phyloP scores from a whole-genome alignment of 2,113 vertebrate species.

The Silurus glanis region DNA sequence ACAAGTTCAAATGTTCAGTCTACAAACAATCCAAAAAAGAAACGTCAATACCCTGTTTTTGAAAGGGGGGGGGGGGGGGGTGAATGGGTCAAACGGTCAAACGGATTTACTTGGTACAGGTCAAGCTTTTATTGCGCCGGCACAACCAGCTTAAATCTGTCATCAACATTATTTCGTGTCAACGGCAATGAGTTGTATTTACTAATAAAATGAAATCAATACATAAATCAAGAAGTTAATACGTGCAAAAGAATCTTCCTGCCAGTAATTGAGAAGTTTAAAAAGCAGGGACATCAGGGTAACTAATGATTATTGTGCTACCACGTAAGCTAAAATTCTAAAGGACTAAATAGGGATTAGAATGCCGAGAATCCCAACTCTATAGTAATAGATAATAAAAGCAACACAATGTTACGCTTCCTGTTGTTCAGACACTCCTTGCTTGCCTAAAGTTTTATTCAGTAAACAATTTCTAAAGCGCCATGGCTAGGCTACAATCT shows the following conservation, averaged over 20 bases:
- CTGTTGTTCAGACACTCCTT: conserved; percentile 69
- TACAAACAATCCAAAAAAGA: not conserved
- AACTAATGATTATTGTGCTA: conserved; percentile 77
- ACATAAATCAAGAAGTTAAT: conserved; percentile 36
- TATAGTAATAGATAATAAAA: conserved; percentile 74
- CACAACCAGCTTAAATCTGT: conserved; percentile 50
- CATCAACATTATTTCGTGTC: conserved; percentile 45
- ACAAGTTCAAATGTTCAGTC: conserved; percentile 40
- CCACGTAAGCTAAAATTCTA: conserved; percentile 76
- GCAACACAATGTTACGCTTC: conserved; percentile 68
- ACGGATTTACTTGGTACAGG: conserved; percentile 64
- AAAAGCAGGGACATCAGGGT: conserved; percentile 68
- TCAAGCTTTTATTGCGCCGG: conserved; percentile 66
- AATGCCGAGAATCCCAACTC: conserved; percentile 73
- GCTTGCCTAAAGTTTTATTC: conserved; percentile 49
- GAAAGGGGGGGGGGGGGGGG: conserved; percentile 41
- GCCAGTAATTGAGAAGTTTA: conserved; percentile 67
- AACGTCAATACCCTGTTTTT: conserved; percentile 74
- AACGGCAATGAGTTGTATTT: conserved; percentile 64
- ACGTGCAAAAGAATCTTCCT: conserved; percentile 76
- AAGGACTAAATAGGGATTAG: conserved; percentile 71
- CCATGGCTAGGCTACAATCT: conserved; percentile 29
- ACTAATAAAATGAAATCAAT: conserved; percentile 61
- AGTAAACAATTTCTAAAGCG: conserved; percentile 37
- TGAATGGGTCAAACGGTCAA: conserved; percentile 43